Evolutionary conservation across 2,113 vertebrate species (phyloP).

Genomic region (Hippotragus niger): DNA sequence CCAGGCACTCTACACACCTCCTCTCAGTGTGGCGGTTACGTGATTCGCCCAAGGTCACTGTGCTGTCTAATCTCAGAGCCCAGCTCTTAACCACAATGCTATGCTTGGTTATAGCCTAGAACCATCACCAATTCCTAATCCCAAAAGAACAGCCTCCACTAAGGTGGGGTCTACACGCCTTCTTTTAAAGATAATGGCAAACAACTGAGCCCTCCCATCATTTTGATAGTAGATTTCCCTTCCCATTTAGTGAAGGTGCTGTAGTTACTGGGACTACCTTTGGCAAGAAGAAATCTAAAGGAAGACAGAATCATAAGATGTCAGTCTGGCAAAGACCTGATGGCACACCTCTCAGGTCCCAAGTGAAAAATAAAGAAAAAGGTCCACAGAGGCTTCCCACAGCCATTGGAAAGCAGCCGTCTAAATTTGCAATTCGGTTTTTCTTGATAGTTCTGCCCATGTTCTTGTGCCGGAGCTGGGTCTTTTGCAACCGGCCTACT

Average conservation of each 20-base stretch:
- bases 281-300: constrained; percentile 41
- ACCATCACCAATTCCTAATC: neutral
- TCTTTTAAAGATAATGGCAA: neutral
- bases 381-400: neutral
- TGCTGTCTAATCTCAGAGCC: neutral
- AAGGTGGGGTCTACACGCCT: neutral
- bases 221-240: constrained; percentile 38
- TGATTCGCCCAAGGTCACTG: neutral
- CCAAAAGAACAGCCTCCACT: neutral
- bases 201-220: neutral
- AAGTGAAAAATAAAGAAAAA: neutral
- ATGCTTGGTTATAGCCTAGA: neutral
- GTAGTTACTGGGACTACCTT: constrained; percentile 38
- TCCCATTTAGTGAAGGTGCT: constrained; percentile 35
- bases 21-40: neutral
- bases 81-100: neutral
- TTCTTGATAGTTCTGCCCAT: neutral
- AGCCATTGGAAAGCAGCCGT: neutral
- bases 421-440: neutral
- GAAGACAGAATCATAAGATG: constrained; percentile 42
- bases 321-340: constrained; percentile 34
- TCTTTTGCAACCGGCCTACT: neutral
- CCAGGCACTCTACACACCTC: neutral
- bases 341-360: neutral
- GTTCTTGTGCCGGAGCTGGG: neutral